Percentiles rank a stretch among this genome's conserved stretches.
These are phyloP conservation scores for Rhopalosiphum nymphaeae DNA, from an alignment of 2,888 invertebrate species.

Conservation along the genomic window DNA sequence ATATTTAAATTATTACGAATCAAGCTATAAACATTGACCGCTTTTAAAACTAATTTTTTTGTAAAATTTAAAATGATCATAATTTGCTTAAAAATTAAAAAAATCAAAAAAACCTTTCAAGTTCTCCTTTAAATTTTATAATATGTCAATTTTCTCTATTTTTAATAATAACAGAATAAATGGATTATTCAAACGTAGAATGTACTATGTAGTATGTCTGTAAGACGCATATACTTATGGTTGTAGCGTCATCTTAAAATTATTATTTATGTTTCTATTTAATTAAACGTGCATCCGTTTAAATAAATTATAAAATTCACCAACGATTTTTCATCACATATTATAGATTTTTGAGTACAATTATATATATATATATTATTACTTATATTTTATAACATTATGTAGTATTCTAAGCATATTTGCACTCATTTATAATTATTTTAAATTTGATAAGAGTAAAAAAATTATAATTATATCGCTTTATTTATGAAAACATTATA, in stretches of 20 bases:
- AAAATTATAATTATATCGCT: neutral
- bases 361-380: no score
- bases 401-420: neutral
- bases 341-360: neutral
- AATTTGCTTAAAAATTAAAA: no score
- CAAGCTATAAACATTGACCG: neutral
- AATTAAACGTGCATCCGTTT: neutral
- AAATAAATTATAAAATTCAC: neutral
- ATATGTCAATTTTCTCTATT: neutral
- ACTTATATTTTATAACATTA: neutral
- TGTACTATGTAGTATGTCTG: neutral
- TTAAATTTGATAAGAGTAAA: neutral
- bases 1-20: neutral
- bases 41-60: neutral
- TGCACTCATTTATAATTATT: neutral
- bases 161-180: neutral
- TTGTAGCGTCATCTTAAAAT: neutral
- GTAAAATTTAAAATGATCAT: no score
- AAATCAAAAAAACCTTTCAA: neutral
- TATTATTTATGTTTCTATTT: neutral
- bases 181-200: neutral
- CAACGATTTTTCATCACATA: neutral
- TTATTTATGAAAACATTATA: neutral
- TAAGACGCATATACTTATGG: neutral
- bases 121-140: neutral